These are phyloP conservation scores for Drosophila nr. medialis DNA, from an alignment of 2,888 invertebrate genomes.

Conservation along the genomic window DNA sequence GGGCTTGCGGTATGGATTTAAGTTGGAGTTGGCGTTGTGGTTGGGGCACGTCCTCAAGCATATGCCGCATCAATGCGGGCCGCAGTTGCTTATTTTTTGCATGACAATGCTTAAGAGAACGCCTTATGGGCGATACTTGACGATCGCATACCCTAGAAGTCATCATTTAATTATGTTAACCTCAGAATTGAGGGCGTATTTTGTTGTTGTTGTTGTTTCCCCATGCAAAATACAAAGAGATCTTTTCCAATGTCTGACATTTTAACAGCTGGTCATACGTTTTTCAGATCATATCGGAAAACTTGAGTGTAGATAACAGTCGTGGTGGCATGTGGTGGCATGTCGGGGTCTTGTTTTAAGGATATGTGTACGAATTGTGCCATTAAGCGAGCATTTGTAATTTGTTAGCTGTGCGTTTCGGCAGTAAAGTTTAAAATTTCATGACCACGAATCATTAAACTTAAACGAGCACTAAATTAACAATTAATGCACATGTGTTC, in stretches of 20 bases:
- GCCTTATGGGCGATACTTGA: background rate
- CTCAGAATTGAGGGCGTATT: background rate
- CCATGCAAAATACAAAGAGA: background rate
- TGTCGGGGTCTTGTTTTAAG: background rate
- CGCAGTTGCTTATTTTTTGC: conserved; percentile 23
- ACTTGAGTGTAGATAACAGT: conserved; percentile 27
- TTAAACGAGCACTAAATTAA: conserved; percentile 77
- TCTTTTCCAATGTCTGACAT: background rate
- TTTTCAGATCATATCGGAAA: conserved; percentile 14
- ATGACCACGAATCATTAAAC: conserved; percentile 75
- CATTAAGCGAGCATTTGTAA: conserved; percentile 42
- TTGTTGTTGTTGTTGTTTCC: background rate
- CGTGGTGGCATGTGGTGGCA: no score
- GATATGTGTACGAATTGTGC: conserved; percentile 20
- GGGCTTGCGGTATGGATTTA: background rate
- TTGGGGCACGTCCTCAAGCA: background rate
- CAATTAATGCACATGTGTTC: conserved; percentile 61
- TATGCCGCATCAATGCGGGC: conserved; percentile 17
- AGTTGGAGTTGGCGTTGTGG: background rate
- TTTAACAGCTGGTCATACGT: background rate
- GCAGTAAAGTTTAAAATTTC: conserved; percentile 77
- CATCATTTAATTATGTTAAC: background rate
- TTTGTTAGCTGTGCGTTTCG: conserved; percentile 47
- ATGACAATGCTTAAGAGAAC: background rate
- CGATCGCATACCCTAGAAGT: background rate